A percentile compares a stretch with the other conserved stretches of the same genome.
These are phyloP conservation scores for Struthio camelus DNA, from an alignment of 2,113 vertebrate genomes.

Conservation along the genomic window DNA sequence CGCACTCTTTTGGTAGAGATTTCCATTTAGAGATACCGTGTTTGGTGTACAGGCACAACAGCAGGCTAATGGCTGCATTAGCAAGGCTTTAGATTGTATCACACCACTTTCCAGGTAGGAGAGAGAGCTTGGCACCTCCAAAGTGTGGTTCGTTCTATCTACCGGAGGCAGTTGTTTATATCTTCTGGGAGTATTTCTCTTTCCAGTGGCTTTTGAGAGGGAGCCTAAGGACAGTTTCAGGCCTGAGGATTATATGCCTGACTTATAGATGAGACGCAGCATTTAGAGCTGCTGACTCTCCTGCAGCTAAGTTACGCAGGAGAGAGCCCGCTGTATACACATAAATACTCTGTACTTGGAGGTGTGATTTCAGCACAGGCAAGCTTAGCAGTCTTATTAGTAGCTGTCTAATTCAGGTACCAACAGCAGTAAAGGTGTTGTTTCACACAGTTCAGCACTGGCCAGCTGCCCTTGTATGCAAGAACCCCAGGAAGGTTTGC, in stretches of 20 bases:
- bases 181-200: too few species aligned
- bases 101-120: not conserved
- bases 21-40: not conserved
- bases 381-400: too few species aligned
- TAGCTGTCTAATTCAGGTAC: not conserved
- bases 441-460: not conserved
- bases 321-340: accelerated
- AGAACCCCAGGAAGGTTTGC: not conserved
- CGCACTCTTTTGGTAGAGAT: not conserved
- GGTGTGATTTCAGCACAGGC: not conserved
- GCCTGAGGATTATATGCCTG: not conserved
- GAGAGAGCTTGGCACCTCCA: not conserved
- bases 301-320: not conserved
- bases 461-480: not conserved
- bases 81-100: not conserved
- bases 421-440: not conserved
- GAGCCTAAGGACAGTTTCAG: too few species aligned
- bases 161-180: not conserved
- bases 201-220: too few species aligned
- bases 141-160: not conserved
- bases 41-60: not conserved
- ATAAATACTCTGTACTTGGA: not conserved
- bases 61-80: not conserved
- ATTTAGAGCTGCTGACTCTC: too few species aligned
- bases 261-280: not conserved